A percentile compares a stretch with the other conserved stretches of the same genome.
Conservation (phyloP, 2,888 invertebrate genomes). For the Scaptodrosophila latifasciaeformis region DNA sequence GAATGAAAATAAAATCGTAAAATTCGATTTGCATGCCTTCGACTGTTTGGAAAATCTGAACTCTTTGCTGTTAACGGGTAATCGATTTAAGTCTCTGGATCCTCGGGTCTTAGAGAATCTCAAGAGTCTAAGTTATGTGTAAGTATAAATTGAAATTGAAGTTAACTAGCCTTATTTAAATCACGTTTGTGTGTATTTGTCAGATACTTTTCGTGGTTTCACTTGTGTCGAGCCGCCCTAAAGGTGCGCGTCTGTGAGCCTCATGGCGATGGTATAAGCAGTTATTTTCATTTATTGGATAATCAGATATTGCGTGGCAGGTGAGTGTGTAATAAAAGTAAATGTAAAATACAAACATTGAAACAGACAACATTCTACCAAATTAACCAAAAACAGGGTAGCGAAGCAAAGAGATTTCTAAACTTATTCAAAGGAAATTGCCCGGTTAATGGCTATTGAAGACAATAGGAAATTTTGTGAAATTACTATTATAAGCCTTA, state of each 20-base stretch:
- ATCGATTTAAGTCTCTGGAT: constrained; percentile 73
- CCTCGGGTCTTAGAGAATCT: constrained; percentile 73
- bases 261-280: constrained; percentile 79
- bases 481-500: too few relatives aligned
- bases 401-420: too few relatives aligned
- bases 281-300: constrained; percentile 78
- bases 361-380: too few relatives aligned
- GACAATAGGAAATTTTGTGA: too few relatives aligned
- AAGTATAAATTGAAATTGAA: constrained; percentile 52
- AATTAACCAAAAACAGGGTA: too few relatives aligned
- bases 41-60: constrained; percentile 74
- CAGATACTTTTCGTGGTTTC: constrained; percentile 79
- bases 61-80: constrained; percentile 74
- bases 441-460: too few relatives aligned
- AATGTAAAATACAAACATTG: too few relatives aligned
- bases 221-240: constrained; percentile 77
- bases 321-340: too few relatives aligned
- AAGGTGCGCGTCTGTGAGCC: constrained; percentile 78
- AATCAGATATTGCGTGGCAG: constrained; percentile 77
- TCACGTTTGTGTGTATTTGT: constrained; percentile 1
- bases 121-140: constrained; percentile 75
- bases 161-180: background rate
- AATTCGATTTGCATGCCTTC: constrained; percentile 75
- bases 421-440: too few relatives aligned
- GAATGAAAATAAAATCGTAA: constrained; percentile 75